Evolutionary conservation across 1,140 invertebrate species (phyloP).

Genomic region (Calycopis cecrops): DNA sequence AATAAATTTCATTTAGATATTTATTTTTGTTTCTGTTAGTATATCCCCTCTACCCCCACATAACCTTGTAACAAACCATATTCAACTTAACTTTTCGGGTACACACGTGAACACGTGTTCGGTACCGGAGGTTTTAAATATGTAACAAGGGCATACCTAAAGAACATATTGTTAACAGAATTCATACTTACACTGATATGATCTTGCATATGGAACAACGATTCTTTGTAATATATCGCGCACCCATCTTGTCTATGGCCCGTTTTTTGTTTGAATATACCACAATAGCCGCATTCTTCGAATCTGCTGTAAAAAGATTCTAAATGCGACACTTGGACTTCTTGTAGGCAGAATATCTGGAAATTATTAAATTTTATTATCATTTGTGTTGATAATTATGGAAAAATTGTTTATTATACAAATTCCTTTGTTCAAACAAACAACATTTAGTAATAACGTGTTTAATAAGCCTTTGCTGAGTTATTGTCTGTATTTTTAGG

Average conservation of each 20-base stretch:
- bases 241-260: slow-evolving; percentile 85
- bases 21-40: no score
- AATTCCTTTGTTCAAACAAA: not conserved
- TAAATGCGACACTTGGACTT: slow-evolving; percentile 89
- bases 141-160: not conserved
- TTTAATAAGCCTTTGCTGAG: no score
- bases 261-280: slow-evolving; percentile 85
- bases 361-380: slow-evolving; percentile 29
- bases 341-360: slow-evolving; percentile 89
- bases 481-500: no score
- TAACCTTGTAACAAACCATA: no score
- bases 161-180: not conserved
- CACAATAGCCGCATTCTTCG: slow-evolving; percentile 75
- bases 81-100: no score
- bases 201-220: slow-evolving; percentile 79
- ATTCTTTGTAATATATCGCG: slow-evolving; percentile 85
- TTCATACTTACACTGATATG: slow-evolving; percentile 73
- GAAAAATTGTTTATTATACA: not conserved
- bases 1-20: no score
- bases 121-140: no score
- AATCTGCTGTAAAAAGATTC: slow-evolving; percentile 77
- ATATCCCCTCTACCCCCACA: no score
- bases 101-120: no score
- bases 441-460: no score
- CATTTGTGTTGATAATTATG: slow-evolving; percentile 12